Conservation (phyloP, 2,888 invertebrate genomes). For the Stomorhina lunata region DNA sequence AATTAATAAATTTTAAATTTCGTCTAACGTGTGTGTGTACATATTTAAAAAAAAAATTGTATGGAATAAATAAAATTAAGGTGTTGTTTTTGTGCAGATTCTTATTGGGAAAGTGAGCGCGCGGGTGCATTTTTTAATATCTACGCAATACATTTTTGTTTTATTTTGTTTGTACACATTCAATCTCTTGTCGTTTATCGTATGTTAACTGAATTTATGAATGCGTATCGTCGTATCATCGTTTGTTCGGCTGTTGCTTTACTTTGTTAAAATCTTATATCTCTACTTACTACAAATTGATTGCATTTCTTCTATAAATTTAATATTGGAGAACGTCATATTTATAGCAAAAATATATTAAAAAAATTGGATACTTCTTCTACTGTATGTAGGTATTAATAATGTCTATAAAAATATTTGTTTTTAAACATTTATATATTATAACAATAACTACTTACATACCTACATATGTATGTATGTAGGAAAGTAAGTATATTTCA, state of each 20-base stretch:
- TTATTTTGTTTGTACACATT: not conserved
- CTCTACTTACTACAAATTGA: too few species aligned
- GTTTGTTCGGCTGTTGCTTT: too few species aligned
- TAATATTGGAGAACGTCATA: too few species aligned
- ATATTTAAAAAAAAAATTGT: not conserved
- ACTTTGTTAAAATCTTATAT: too few species aligned
- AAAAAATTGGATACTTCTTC: too few species aligned
- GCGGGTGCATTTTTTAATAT: not conserved
- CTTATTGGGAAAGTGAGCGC: not conserved
- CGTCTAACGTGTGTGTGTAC: not conserved
- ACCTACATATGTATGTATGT: not conserved
- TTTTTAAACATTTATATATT: too few species aligned
- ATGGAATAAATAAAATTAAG: not conserved
- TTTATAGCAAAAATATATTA: too few species aligned
- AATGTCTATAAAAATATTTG: too few species aligned
- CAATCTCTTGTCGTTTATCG: not conserved
- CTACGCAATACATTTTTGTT: not conserved
- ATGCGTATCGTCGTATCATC: not conserved
- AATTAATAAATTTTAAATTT: not conserved
- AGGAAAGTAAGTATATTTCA: not conserved
- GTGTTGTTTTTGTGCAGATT: not conserved
- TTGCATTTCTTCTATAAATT: too few species aligned
- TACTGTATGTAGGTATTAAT: too few species aligned
- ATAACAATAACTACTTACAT: too few species aligned
- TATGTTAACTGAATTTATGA: constrained; percentile 6